These are phyloP conservation scores for Enchytraeus crypticus DNA, from an alignment of 2,888 invertebrate genomes.

Conservation along the genomic window DNA sequence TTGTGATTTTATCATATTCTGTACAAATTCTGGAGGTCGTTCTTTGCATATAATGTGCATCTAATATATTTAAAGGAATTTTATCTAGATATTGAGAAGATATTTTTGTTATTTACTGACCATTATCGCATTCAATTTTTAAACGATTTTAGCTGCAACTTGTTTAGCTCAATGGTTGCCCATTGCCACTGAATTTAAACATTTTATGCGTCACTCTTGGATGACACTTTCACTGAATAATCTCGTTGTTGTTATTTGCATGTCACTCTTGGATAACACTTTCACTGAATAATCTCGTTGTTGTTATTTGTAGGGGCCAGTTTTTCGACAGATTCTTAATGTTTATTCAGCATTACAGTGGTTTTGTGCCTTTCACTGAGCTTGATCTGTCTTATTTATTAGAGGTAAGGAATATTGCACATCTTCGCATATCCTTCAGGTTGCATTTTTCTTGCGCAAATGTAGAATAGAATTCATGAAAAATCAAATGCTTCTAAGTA, in stretches of 20 bases:
- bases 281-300: not conserved
- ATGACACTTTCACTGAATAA: not conserved
- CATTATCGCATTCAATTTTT: not conserved
- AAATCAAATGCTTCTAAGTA: too few species aligned
- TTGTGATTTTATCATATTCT: too few species aligned
- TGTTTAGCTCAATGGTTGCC: too few species aligned
- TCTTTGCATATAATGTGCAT: too few species aligned
- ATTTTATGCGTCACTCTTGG: not conserved
- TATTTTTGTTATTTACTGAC: too few species aligned
- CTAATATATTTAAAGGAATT: too few species aligned
- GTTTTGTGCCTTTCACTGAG: slow-evolving; percentile 80
- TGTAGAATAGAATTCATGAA: too few species aligned
- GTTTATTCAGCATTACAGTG: slow-evolving; percentile 80
- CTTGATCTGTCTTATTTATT: slow-evolving; percentile 79
- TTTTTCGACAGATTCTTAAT: slow-evolving; percentile 93
- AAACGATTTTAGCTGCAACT: not conserved
- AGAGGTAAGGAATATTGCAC: slow-evolving; percentile 66
- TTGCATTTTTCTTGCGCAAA: too few species aligned
- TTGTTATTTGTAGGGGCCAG: slow-evolving; percentile 63
- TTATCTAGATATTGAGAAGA: too few species aligned
- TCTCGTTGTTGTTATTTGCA: too few species aligned
- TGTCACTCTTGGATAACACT: not conserved
- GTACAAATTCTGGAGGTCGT: too few species aligned
- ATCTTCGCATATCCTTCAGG: too few species aligned
- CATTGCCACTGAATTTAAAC: not conserved